Conservation (phyloP, 2,113 vertebrate species). For the Pseudorectes ferrugineus region DNA sequence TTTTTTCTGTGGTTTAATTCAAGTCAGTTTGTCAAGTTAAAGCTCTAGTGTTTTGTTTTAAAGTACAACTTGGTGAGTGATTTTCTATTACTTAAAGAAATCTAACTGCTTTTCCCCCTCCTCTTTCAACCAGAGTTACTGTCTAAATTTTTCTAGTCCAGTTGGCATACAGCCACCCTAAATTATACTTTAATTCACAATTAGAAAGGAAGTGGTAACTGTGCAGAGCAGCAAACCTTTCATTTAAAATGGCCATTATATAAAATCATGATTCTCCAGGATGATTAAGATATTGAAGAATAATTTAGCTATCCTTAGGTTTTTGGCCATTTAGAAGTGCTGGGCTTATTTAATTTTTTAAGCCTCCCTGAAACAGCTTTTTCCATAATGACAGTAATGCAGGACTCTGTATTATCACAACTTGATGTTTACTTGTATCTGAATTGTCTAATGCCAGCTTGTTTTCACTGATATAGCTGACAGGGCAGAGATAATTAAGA, state of each 20-base stretch:
- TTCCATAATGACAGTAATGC: constrained; percentile 1
- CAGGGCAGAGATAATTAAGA: constrained; percentile 57
- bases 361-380: neutral
- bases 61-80: neutral
- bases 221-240: constrained; percentile 58
- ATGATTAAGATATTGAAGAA: constrained; percentile 63
- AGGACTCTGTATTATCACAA: constrained; percentile 26
- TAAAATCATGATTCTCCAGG: constrained; percentile 42
- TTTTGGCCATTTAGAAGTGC: constrained; percentile 27
- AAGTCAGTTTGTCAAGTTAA: constrained; percentile 34
- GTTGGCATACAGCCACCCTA: constrained; percentile 10
- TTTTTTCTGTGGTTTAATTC: constrained; percentile 56
- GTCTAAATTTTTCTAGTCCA: constrained; percentile 51
- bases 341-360: constrained; percentile 31
- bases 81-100: constrained; percentile 25
- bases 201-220: constrained; percentile 62
- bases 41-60: constrained; percentile 38
- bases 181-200: constrained; percentile 68
- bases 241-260: constrained; percentile 48
- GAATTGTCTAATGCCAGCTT: constrained; percentile 31
- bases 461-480: constrained; percentile 38
- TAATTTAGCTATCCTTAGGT: constrained; percentile 38
- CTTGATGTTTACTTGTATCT: constrained; percentile 35
- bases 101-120: neutral
- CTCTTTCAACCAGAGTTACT: neutral